phyloP scores from a whole-genome alignment of 2,113 vertebrate genomes.

The Oplegnathus fasciatus region DNA sequence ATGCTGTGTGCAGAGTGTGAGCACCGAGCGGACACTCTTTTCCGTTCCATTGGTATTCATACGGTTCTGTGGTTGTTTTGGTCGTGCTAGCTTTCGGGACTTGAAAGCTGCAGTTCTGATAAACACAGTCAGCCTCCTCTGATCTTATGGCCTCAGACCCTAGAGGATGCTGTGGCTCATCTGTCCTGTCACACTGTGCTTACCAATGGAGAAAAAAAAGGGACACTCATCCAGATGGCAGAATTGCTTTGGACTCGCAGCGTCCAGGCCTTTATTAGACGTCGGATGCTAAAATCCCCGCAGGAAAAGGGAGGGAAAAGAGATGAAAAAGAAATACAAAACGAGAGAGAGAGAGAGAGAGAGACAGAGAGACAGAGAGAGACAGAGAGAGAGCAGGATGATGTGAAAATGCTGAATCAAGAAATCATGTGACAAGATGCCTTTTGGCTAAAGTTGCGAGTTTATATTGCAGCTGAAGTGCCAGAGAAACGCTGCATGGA shows the following conservation, averaged over 20 bases:
- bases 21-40: background rate
- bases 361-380: slow-evolving; percentile 4
- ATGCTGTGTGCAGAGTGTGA: slow-evolving; percentile 7
- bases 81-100: slow-evolving; percentile 29
- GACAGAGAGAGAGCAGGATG: slow-evolving; percentile 34
- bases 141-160: slow-evolving; percentile 42
- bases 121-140: slow-evolving; percentile 44
- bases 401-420: slow-evolving; percentile 69
- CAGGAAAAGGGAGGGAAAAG: slow-evolving; percentile 36
- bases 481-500: slow-evolving; percentile 26
- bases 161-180: slow-evolving; percentile 34
- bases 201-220: slow-evolving; percentile 51
- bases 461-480: slow-evolving; percentile 53
- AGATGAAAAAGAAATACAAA: slow-evolving; percentile 48
- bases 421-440: slow-evolving; percentile 60
- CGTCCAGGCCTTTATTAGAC: slow-evolving; percentile 64
- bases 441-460: slow-evolving; percentile 59
- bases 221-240: slow-evolving; percentile 72
- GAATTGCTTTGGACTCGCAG: slow-evolving; percentile 62
- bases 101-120: slow-evolving; percentile 52
- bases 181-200: slow-evolving; percentile 51
- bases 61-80: slow-evolving; percentile 37
- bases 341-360: background rate
- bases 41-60: slow-evolving; percentile 29
- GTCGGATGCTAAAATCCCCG: slow-evolving; percentile 49